Percentiles rank a stretch among this genome's conserved stretches.
phyloP scores from a whole-genome alignment of 2,113 vertebrate genomes.

The Litocranius walleri region DNA sequence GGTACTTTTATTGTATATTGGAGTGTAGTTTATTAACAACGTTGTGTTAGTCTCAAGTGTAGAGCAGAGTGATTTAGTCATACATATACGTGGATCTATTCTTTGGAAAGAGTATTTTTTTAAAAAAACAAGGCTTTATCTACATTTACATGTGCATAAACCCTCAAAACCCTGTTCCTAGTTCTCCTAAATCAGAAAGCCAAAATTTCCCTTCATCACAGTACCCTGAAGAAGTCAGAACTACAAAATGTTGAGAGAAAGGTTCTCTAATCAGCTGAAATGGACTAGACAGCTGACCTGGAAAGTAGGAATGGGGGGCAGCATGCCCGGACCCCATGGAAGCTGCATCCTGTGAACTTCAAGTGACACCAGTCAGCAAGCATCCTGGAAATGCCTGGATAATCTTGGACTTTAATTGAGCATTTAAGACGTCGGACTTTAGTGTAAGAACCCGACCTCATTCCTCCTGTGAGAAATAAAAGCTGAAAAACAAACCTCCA shows the following conservation, averaged over 20 bases:
- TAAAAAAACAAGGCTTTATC: neutral
- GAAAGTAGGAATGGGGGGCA: neutral
- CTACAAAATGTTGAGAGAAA: neutral
- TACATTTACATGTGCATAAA: neutral
- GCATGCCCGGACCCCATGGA: neutral
- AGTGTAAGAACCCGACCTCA: neutral
- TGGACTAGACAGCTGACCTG: neutral
- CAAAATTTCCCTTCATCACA: neutral
- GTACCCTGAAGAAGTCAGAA: neutral
- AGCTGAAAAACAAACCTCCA: slow-evolving; percentile 51
- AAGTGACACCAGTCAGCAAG: neutral
- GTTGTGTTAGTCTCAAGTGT: neutral
- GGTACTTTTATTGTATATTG: neutral
- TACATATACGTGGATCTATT: neutral
- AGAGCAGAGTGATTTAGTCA: neutral
- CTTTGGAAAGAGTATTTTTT: neutral
- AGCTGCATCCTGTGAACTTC: neutral
- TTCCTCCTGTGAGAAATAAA: neutral
- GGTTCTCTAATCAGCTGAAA: neutral
- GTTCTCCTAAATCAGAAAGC: neutral
- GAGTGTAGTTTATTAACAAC: neutral
- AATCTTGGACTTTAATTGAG: neutral
- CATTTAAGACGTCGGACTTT: neutral
- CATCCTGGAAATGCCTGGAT: slow-evolving; percentile 7
- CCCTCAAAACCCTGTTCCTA: neutral